Base-by-base conservation (phyloP, 2,113 vertebrate species). In the Nyctereutes procyonoides region DNA sequence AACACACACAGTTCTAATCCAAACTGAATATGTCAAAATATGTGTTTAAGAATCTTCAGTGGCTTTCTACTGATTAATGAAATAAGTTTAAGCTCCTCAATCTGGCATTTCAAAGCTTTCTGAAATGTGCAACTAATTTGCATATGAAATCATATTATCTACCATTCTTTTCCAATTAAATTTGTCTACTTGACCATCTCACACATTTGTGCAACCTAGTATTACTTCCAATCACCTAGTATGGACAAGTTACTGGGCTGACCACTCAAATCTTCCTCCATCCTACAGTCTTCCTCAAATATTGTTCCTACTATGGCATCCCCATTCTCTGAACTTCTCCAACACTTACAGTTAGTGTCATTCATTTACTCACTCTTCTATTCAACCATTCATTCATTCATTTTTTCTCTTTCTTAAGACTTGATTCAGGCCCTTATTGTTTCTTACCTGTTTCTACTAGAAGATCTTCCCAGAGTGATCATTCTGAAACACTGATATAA, bases 1-100 rank as follows among this genome's bases (percentile, higher is more conserved):
- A 71, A 48, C 16, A 60, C 43, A 81, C 1, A 55, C 17, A 83
- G 28, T 88, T 90, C 56, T 90, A 69, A 88, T 58, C 43, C 30
- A 84, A 85, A 90, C 8, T 88, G 35, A 95, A 84, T 91, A 90
- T 77, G 14, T 85, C 65, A 73, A 90, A 92, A 85, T 93, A 84
- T 67, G 55, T 83, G 12, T 81, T 80, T 83, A 87, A 83, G 20
- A 48, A 82, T 74, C 11, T 53, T 55, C 51, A 83, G 0, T 89
- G 56, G 38, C 48, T 93, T 93, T 83, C 51, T 91, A 56, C 35
- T 24, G 24, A 93, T 80, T 93, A 84, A 85, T 56, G 16, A 91
- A 95, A 17, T 91, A 85, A 93, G 2, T 60, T 69, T n/a, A 95
- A 73, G 74, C 48, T 60, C 74, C 20, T 83, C 79, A 88, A 65